Evolutionary conservation across 1,140 invertebrate genomes (phyloP).

Genomic region (Nephila pilipes): DNA sequence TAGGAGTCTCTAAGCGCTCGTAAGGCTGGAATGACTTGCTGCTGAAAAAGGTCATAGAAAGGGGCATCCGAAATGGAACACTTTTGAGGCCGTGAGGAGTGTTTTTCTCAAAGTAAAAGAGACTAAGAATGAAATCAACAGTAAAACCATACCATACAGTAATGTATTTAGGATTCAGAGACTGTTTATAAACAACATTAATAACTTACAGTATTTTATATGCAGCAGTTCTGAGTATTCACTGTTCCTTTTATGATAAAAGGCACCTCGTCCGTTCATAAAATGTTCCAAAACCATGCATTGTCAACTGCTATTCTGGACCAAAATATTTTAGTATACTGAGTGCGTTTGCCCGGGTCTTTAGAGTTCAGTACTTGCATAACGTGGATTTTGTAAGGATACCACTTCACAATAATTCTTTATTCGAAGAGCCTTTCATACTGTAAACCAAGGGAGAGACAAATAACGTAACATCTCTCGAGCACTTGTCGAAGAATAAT

Average conservation of each 20-base stretch:
- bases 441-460: neutral
- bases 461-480: neutral
- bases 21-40: neutral
- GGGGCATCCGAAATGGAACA: neutral
- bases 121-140: neutral
- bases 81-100: neutral
- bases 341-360: neutral
- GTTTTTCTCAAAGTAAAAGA: too few species aligned
- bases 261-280: neutral
- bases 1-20: neutral
- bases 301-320: neutral
- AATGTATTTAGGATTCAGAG: too few species aligned
- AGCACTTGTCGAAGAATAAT: neutral
- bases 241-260: neutral
- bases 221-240: too few species aligned
- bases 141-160: too few species aligned
- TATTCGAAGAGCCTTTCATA: neutral
- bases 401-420: neutral
- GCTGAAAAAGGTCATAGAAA: neutral
- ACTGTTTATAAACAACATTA: too few species aligned
- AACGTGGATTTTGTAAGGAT: neutral
- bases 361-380: neutral
- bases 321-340: neutral
- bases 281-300: neutral
- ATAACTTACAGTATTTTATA: too few species aligned